Evolutionary conservation across 2,797 vertebrate genomes (phyloP).

Genomic region (Epinephelus coioides): DNA sequence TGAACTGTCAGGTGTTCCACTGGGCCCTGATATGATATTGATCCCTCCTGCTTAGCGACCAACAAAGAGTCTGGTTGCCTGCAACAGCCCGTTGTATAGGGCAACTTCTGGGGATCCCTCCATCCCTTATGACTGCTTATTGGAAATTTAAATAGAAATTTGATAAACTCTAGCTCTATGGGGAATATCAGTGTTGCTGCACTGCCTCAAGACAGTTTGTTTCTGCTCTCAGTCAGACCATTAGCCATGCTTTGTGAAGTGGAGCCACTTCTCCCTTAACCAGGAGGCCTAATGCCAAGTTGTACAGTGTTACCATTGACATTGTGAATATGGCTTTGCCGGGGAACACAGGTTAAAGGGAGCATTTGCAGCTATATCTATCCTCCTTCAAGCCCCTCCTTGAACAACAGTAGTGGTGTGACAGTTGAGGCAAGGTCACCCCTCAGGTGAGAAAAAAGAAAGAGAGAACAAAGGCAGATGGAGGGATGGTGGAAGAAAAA

Average conservation of each 20-base stretch:
- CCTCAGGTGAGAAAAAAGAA: neutral
- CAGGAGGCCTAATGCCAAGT: constrained; percentile 24
- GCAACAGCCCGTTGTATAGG: constrained; percentile 40
- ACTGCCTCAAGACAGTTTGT: constrained; percentile 46
- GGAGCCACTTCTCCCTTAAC: constrained; percentile 54
- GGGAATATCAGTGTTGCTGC: constrained; percentile 35
- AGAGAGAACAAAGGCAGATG: constrained; percentile 13
- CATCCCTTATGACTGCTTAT: constrained; percentile 49
- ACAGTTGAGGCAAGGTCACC: constrained; percentile 34
- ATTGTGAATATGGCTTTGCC: constrained; percentile 32
- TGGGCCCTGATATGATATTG: constrained; percentile 90
- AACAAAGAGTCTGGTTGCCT: constrained; percentile 80
- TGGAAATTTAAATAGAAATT: constrained; percentile 79
- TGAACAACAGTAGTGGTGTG: constrained; percentile 6
- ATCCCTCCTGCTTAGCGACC: constrained; percentile 82
- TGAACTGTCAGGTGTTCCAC: constrained; percentile 90
- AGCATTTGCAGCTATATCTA: constrained; percentile 11
- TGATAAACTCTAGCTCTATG: constrained; percentile 70
- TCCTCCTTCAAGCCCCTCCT: constrained; percentile 1
- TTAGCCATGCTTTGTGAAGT: constrained; percentile 53
- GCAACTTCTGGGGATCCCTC: constrained; percentile 1
- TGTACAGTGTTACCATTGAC: constrained; percentile 34
- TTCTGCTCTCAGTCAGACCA: constrained; percentile 49
- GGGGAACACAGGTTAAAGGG: constrained; percentile 40
- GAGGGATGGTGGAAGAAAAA: neutral